Conservation (phyloP, 2,113 vertebrate species). For the human (Homo sapiens) region GRCh38 chr3:61613001-61613500, state of each 20-base stretch:
- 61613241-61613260: constrained; percentile 59
- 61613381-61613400: constrained; percentile 76
- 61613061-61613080: background rate
- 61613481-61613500: constrained; percentile 75
- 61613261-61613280: constrained; percentile 31
- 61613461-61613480: constrained; percentile 82
- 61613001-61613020: background rate
- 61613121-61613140: background rate
- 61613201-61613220: constrained; percentile 54
- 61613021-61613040: background rate
- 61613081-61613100: background rate
- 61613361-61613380: constrained; percentile 82
- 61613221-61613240: constrained; percentile 56
- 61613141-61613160: background rate
- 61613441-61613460: constrained; percentile 80
- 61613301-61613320: constrained; percentile 61
- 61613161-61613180: constrained; percentile 16
- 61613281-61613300: constrained; percentile 46
- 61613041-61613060: background rate
- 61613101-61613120: constrained; percentile 29
- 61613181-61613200: background rate
- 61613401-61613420: constrained; percentile 78
- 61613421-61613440: constrained; percentile 83
- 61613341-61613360: constrained; percentile 76
- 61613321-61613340: constrained; percentile 69